These are phyloP conservation scores for Gymnocypris eckloni DNA, from an alignment of 2,797 vertebrate species.

Conservation along the genomic window DNA sequence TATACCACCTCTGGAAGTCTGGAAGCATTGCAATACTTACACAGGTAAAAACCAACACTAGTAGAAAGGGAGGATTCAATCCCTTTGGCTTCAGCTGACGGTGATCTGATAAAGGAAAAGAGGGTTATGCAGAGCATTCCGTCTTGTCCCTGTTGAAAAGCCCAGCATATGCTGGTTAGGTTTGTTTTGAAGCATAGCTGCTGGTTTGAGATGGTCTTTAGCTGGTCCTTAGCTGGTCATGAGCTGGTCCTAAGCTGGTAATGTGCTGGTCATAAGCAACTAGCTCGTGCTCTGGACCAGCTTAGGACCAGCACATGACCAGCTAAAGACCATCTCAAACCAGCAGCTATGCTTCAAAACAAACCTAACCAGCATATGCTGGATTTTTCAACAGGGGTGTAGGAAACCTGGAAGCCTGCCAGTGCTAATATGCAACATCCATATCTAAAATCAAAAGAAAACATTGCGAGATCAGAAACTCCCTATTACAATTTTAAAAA, in stretches of 20 bases:
- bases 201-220: no score
- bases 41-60: conserved; percentile 8
- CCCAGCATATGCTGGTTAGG: no score
- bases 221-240: no score
- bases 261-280: no score
- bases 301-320: no score
- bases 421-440: conserved; percentile 3
- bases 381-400: neutral
- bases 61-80: neutral
- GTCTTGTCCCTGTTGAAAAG: neutral
- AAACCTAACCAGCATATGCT: no score
- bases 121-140: neutral
- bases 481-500: neutral
- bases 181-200: no score
- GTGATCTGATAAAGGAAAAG: neutral
- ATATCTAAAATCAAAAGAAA: conserved; percentile 1
- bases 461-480: neutral
- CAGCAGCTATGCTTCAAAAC: no score
- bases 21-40: neutral
- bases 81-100: neutral
- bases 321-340: no score
- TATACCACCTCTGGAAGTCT: conserved; percentile 43
- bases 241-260: no score
- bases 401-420: conserved; percentile 6
- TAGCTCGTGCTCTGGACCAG: no score